These are phyloP conservation scores for Melipona bicolor DNA, from an alignment of 2,888 invertebrate species.

Conservation along the genomic window DNA sequence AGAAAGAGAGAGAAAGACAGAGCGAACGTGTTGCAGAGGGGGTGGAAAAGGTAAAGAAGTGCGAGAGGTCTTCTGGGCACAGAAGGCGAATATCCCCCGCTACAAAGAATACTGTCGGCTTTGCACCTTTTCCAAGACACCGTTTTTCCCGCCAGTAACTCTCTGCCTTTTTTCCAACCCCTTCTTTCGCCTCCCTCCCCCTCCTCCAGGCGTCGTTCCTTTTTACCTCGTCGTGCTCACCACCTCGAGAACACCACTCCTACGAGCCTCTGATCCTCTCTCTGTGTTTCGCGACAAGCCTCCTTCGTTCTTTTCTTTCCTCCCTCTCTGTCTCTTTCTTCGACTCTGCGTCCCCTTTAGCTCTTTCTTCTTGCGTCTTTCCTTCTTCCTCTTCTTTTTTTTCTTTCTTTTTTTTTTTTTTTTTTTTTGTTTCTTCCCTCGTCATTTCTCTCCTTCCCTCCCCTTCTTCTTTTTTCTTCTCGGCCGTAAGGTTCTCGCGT, in stretches of 20 bases:
- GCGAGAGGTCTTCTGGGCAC: slow-evolving; percentile 77
- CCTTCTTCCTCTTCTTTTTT: not conserved
- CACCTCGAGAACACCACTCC: slow-evolving; percentile 55
- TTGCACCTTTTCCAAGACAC: slow-evolving; percentile 83
- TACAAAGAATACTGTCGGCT: slow-evolving; percentile 84
- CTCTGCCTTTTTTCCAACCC: slow-evolving; percentile 40
- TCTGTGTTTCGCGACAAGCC: slow-evolving; percentile 56
- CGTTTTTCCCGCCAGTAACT: slow-evolving; percentile 74
- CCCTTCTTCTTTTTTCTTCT: not conserved
- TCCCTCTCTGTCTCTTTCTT: not conserved
- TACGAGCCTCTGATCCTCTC: slow-evolving; percentile 54
- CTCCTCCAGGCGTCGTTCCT: slow-evolving; percentile 33
- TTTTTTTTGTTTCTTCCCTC: not conserved
- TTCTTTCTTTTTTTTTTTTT: slow-evolving; percentile 8
- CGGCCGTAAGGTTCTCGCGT: not conserved
- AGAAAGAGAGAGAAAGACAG: not conserved
- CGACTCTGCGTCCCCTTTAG: not conserved
- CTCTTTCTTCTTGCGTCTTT: slow-evolving; percentile 3
- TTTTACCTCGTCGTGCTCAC: slow-evolving; percentile 42
- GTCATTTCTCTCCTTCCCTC: not conserved
- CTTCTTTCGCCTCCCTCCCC: not conserved
- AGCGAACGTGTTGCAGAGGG: slow-evolving; percentile 16
- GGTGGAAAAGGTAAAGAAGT: slow-evolving; percentile 75
- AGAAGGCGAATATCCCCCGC: slow-evolving; percentile 78
- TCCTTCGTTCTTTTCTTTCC: slow-evolving; percentile 50